Evolutionary conservation across 2,797 vertebrate genomes (phyloP).

Genomic region (Tragelaphus oryx): DNA sequence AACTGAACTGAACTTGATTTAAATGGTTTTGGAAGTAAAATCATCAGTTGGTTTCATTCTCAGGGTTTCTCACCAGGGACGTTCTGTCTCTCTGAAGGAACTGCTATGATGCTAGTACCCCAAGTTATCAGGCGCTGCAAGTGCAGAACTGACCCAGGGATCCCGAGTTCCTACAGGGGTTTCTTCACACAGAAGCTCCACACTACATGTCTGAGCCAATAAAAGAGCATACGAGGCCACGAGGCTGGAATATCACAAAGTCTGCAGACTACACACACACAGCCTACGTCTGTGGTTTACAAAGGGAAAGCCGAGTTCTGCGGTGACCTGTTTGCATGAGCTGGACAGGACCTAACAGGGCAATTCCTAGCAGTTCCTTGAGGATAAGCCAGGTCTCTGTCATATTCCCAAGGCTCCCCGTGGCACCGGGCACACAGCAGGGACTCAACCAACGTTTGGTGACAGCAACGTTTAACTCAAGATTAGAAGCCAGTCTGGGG

Average conservation of each 20-base stretch:
- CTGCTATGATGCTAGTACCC: rapidly evolving
- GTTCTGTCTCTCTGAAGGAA: not conserved
- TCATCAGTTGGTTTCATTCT: not conserved
- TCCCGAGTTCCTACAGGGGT: not conserved
- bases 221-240: too few relatives aligned
- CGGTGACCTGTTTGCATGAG: not conserved
- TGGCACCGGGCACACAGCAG: rapidly evolving
- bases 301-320: not conserved
- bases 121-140: not conserved
- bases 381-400: too few relatives aligned
- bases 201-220: not conserved
- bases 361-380: not conserved
- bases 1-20: not conserved
- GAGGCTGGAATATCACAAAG: not conserved
- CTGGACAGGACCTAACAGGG: not conserved
- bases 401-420: not conserved
- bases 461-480: not conserved
- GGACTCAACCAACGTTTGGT: too few relatives aligned
- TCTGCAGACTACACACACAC: not conserved
- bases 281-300: not conserved
- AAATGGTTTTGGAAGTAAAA: not conserved
- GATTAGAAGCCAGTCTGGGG: not conserved
- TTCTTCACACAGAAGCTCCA: not conserved
- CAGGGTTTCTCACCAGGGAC: not conserved
- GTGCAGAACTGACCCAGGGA: rapidly evolving